These are phyloP conservation scores for Rhinoptilus africanus DNA, from an alignment of 2,113 vertebrate genomes.

Conservation along the genomic window DNA sequence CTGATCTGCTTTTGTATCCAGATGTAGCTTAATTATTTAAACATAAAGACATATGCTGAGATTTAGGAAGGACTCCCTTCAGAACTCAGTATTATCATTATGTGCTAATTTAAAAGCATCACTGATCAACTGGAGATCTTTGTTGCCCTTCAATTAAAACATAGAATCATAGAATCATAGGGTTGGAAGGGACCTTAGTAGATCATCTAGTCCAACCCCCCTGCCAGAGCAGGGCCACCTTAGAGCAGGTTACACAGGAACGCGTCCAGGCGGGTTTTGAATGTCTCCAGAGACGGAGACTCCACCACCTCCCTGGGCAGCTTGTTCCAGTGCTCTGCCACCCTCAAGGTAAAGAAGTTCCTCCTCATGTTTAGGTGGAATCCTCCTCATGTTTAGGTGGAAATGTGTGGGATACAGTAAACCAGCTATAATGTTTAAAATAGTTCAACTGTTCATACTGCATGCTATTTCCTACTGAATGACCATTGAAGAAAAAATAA, in stretches of 20 bases:
- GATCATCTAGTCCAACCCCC: too few species aligned
- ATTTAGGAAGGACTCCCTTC: conserved; percentile 70
- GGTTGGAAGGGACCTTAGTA: too few species aligned
- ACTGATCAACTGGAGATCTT: conserved; percentile 69
- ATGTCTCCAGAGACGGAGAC: too few species aligned
- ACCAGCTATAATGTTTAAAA: conserved; percentile 63
- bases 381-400: too few species aligned
- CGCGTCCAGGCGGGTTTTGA: too few species aligned
- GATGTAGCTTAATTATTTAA: conserved; percentile 73
- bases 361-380: too few species aligned
- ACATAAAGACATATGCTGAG: conserved; percentile 73
- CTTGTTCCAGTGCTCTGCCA: too few species aligned
- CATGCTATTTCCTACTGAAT: conserved; percentile 42
- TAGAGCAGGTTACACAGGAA: too few species aligned
- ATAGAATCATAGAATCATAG: too few species aligned
- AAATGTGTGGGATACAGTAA: conserved; percentile 45
- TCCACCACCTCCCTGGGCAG: too few species aligned
- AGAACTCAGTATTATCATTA: conserved; percentile 67
- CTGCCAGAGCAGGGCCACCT: too few species aligned
- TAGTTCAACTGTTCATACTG: conserved; percentile 58
- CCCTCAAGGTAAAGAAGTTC: too few species aligned
- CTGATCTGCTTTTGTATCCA: conserved; percentile 67
- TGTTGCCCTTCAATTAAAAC: conserved; percentile 71
- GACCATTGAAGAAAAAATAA: conserved; percentile 56
- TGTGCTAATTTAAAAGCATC: conserved; percentile 66